Evolutionary conservation across 2,113 vertebrate species (phyloP).

Genomic region (Cygnus buccinator): DNA sequence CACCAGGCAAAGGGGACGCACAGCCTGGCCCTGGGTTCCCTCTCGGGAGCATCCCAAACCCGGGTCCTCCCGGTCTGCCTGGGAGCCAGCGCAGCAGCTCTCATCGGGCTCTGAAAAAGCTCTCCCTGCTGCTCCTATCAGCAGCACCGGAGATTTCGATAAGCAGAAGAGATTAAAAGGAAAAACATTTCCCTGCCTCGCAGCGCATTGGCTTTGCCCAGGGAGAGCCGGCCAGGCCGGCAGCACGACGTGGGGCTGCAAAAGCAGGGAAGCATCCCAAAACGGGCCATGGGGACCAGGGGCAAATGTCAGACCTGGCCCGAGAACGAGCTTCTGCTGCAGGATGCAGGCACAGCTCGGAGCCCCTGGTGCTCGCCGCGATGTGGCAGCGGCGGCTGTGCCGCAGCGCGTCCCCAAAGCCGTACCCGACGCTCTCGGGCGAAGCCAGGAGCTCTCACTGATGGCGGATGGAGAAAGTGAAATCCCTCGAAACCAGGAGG

Average conservation of each 20-base stretch:
- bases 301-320: not conserved
- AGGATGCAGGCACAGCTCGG: not conserved
- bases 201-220: not conserved
- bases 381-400: too few relatives aligned
- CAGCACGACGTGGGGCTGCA: fast-evolving
- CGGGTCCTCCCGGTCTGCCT: fast-evolving
- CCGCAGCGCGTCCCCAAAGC: not conserved
- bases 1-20: not conserved
- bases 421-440: too few relatives aligned
- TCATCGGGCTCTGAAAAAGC: not conserved
- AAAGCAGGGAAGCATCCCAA: not conserved
- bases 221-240: not conserved
- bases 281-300: not conserved
- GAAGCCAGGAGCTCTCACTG: not conserved
- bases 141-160: fast-evolving
- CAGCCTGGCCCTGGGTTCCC: fast-evolving
- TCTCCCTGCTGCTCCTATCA: not conserved
- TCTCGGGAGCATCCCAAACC: not conserved
- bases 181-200: not conserved
- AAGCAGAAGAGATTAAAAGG: not conserved
- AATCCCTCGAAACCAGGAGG: not conserved
- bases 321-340: not conserved
- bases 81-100: not conserved
- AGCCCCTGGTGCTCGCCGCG: not conserved
- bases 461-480: not conserved